Evolutionary conservation across 2,113 vertebrate species (phyloP).

Genomic region (Lycocorax pyrrhopterus): DNA sequence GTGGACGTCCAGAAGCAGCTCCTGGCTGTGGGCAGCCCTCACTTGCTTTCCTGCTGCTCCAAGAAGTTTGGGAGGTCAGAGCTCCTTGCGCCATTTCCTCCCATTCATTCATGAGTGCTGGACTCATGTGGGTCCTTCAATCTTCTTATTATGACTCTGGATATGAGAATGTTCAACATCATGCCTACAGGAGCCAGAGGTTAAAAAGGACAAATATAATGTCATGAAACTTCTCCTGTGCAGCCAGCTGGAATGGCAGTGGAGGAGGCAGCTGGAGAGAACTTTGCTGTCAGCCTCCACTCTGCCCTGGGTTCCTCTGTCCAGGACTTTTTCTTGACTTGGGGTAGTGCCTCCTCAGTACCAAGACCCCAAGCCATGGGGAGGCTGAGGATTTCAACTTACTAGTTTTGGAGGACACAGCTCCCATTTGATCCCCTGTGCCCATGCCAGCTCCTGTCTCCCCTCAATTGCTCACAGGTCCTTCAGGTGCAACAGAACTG

Average conservation of each 20-base stretch:
- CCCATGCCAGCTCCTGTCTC: not conserved
- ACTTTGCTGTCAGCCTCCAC: not conserved
- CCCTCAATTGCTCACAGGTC: not conserved
- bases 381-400: not conserved
- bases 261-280: not conserved
- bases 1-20: not conserved
- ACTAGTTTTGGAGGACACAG: not conserved
- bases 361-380: not conserved
- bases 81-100: not conserved
- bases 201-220: slow-evolving; percentile 38
- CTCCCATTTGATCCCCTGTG: not conserved
- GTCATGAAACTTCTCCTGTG: not conserved
- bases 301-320: not conserved
- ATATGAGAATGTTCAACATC: not conserved
- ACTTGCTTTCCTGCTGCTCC: not conserved
- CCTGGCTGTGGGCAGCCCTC: not conserved
- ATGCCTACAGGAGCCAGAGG: not conserved
- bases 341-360: not conserved
- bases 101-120: not conserved
- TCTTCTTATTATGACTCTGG: not conserved
- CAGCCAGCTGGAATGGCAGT: not conserved
- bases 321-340: not conserved
- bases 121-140: not conserved
- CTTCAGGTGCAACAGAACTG: not conserved
- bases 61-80: not conserved